Percentiles rank a stretch among this genome's conserved stretches.
These are phyloP conservation scores for Platyura marginata DNA, from an alignment of 1,140 invertebrate species.

Conservation along the genomic window DNA sequence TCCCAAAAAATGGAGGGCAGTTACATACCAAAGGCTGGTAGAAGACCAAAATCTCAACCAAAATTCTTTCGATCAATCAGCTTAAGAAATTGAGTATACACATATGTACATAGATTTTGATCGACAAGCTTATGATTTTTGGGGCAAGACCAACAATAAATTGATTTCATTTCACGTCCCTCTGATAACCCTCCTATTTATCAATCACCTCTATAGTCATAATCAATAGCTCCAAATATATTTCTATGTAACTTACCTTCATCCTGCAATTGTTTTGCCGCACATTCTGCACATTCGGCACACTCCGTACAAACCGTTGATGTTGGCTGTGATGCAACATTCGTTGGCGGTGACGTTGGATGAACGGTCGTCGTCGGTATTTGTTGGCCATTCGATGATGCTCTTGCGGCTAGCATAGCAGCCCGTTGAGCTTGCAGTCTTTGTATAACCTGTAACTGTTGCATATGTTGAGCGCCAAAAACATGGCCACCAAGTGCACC, in stretches of 20 bases:
- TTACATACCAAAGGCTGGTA: too few relatives aligned
- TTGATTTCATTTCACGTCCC: too few relatives aligned
- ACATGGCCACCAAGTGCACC: slow-evolving; percentile 35
- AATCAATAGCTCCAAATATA: too few relatives aligned
- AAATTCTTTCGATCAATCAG: too few relatives aligned
- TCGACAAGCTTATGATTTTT: too few relatives aligned
- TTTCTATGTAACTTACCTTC: slow-evolving; percentile 18
- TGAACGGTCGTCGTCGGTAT: neutral
- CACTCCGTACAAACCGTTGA: slow-evolving; percentile 21
- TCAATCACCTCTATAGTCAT: too few relatives aligned
- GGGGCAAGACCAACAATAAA: too few relatives aligned
- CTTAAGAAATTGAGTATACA: too few relatives aligned
- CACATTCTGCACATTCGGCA: slow-evolving; percentile 23
- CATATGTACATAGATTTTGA: too few relatives aligned
- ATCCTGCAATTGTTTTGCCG: slow-evolving; percentile 23
- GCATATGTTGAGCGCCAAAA: slow-evolving; percentile 36
- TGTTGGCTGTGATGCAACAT: slow-evolving; percentile 10
- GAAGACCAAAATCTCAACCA: too few relatives aligned
- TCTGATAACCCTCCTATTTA: too few relatives aligned
- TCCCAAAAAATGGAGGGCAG: too few relatives aligned
- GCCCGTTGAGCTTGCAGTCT: slow-evolving; percentile 29
- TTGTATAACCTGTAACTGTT: slow-evolving; percentile 31
- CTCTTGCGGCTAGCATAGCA: slow-evolving; percentile 23
- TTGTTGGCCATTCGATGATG: slow-evolving; percentile 5
- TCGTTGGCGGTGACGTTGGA: neutral